Conservation (phyloP, 2,888 invertebrate species). For the Latrodectus hesperus region DNA sequence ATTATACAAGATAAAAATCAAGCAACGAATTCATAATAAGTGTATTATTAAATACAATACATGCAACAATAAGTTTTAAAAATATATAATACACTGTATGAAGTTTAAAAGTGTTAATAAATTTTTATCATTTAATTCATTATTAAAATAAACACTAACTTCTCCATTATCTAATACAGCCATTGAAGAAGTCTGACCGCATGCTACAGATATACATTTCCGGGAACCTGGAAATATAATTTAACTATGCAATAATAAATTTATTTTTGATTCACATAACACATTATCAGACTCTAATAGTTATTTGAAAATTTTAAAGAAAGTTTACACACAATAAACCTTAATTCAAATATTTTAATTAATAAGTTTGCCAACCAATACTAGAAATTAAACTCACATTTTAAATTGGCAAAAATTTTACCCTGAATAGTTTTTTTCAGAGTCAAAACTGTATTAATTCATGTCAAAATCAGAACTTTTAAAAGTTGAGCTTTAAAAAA, state of each 20-base stretch:
- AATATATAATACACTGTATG: not conserved
- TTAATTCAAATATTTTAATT: no score
- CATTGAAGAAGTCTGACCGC: constrained; percentile 79
- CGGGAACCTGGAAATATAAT: constrained; percentile 73
- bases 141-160: constrained; percentile 72
- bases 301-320: no score
- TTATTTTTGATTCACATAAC: no score
- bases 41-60: not conserved
- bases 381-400: no score
- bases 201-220: constrained; percentile 77
- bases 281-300: no score
- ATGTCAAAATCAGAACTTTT: no score
- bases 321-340: no score
- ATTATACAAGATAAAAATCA: not conserved
- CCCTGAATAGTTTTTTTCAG: no score
- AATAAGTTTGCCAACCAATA: no score
- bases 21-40: not conserved
- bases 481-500: no score
- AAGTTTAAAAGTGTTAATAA: not conserved
- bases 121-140: not conserved
- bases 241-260: not conserved
- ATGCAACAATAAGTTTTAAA: not conserved
- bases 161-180: constrained; percentile 79
- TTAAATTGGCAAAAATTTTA: no score
- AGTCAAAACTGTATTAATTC: no score